Percentiles rank a stretch among this genome's conserved stretches.
phyloP scores from a whole-genome alignment of 2,888 invertebrate genomes.

The Hydraecia micacea region DNA sequence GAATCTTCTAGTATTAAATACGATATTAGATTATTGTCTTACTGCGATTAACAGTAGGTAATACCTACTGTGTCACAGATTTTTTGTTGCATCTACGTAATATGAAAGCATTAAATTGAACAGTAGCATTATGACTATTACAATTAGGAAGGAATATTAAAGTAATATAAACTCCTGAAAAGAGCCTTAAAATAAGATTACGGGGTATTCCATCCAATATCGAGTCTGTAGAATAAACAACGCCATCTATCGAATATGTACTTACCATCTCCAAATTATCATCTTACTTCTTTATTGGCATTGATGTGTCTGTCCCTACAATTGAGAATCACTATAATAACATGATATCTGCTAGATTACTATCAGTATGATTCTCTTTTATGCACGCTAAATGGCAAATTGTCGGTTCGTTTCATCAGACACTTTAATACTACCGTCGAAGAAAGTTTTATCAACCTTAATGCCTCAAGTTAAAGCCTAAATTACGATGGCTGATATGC shows the following conservation, averaged over 20 bases:
- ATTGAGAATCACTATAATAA: slow-evolving; percentile 79
- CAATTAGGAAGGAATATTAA: background rate
- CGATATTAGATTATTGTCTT: background rate
- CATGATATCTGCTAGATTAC: slow-evolving; percentile 84
- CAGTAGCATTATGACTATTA: fast-evolving
- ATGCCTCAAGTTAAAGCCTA: slow-evolving; percentile 65
- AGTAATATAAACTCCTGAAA: background rate
- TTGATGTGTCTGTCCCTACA: slow-evolving; percentile 77
- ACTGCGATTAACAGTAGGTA: too few species aligned
- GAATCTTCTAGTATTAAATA: background rate
- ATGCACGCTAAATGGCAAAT: slow-evolving; percentile 87
- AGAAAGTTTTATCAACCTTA: slow-evolving; percentile 68
- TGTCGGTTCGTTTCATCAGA: slow-evolving; percentile 81
- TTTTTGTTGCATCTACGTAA: background rate
- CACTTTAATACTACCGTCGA: slow-evolving; percentile 72
- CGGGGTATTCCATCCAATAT: background rate
- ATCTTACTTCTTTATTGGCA: background rate
- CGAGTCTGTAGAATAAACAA: background rate
- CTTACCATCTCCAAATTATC: background rate
- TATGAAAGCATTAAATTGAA: background rate
- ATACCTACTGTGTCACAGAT: too few species aligned
- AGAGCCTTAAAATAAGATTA: background rate
- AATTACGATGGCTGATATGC: slow-evolving; percentile 48
- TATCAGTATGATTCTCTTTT: slow-evolving; percentile 83
- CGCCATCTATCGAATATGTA: slow-evolving; percentile 37